Evolutionary conservation across 2,888 invertebrate genomes (phyloP).

Genomic region (Lordiphosa fenestrarum): DNA sequence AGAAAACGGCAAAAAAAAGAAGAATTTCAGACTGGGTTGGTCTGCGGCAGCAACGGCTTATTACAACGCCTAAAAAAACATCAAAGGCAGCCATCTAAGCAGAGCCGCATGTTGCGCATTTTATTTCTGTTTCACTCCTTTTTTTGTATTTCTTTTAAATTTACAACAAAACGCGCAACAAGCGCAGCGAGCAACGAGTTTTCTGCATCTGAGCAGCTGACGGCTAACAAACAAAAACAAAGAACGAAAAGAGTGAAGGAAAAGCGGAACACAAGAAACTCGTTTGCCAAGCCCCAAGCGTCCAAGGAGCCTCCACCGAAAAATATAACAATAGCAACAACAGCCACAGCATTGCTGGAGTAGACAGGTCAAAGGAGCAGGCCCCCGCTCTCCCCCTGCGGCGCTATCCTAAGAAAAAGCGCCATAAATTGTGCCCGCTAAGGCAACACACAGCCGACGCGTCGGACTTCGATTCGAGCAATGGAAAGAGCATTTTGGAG

Average conservation of each 20-base stretch:
- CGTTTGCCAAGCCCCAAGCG: conserved; percentile 61
- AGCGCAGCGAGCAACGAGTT: conserved; percentile 49
- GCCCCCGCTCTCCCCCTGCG: conserved; percentile 2
- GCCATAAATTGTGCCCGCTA: conserved; percentile 65
- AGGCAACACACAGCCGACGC: not conserved
- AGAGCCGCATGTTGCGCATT: conserved; percentile 14
- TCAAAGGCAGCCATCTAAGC: conserved; percentile 43
- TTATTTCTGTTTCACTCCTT: conserved; percentile 31
- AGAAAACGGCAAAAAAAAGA: conserved; percentile 5
- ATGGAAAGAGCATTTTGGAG: conserved; percentile 2
- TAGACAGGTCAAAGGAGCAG: conserved; percentile 72
- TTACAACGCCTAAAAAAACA: conserved; percentile 31
- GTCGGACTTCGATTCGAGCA: conserved; percentile 23
- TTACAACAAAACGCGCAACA: conserved; percentile 55
- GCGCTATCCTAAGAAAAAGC: conserved; percentile 1
- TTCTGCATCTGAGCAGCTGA: conserved; percentile 65
- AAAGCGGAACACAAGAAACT: conserved; percentile 64
- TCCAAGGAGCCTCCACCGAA: conserved; percentile 29
- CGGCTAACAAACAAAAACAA: conserved; percentile 26
- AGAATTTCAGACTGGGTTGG: not conserved
- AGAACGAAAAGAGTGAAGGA: conserved; percentile 11
- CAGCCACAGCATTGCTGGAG: conserved; percentile 18
- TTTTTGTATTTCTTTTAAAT: conserved; percentile 29
- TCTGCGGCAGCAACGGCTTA: conserved; percentile 15
- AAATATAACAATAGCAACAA: conserved; percentile 36